These are phyloP conservation scores for Leucozona laternaria DNA, from an alignment of 2,888 invertebrate genomes.

Conservation along the genomic window DNA sequence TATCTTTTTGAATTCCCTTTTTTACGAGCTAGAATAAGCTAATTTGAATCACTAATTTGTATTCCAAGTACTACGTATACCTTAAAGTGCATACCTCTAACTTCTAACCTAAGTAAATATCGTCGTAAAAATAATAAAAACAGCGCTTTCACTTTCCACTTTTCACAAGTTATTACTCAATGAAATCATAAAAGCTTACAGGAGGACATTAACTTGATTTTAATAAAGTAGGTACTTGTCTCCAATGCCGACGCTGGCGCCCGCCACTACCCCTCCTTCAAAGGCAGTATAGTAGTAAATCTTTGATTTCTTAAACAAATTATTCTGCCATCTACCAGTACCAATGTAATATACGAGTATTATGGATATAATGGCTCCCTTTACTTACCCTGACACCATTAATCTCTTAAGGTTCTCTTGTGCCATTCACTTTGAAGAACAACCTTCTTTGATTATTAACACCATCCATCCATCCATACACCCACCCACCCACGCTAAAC, in stretches of 20 bases:
- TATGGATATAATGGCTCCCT: conserved; percentile 9
- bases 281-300: not conserved
- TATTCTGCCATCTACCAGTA: no score
- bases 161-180: conserved; percentile 13
- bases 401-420: conserved; percentile 43
- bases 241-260: no score
- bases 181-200: not conserved
- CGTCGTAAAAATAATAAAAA: not conserved
- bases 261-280: not conserved
- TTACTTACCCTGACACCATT: conserved; percentile 35
- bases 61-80: not conserved
- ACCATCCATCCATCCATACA: not conserved
- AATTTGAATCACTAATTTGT: not conserved
- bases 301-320: conserved; percentile 27
- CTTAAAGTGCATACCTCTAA: not conserved
- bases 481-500: no score
- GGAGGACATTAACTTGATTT: conserved; percentile 8
- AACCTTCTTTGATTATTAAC: conserved; percentile 39
- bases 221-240: conserved; percentile 14
- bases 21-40: not conserved
- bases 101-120: not conserved
- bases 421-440: conserved; percentile 35
- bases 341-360: no score
- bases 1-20: not conserved
- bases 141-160: not conserved